Base-by-base conservation (phyloP, 2,888 invertebrate genomes). In the Blastobasis adustella region DNA sequence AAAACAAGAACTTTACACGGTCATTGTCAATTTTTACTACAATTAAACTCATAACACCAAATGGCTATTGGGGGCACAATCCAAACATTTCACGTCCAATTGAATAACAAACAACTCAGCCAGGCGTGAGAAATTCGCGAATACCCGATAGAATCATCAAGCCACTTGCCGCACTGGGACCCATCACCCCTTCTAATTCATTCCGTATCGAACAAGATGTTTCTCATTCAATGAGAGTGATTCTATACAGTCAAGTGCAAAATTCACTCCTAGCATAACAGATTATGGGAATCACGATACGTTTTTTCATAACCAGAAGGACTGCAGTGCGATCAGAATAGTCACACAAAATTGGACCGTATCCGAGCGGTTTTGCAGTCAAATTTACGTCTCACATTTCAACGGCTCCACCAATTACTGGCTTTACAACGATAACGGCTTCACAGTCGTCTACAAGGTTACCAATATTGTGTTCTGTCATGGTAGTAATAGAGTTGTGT, bases 251-350 rank as follows among this genome's bases (percentile, higher is more conserved):
- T 83, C 86, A 84, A 87, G 86, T 84, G 85, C 81, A 79, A 75
- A 83, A 85, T 81, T 83, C 79, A 72, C 75, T 81, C 71, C 71
- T 73, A 67, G 67, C 72, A 69, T 76, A 74, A 78, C 79, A 79
- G 84, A 85, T 86, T 85, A 86, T 83, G 81, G 69, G 84, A 87
- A 86, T 88, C 85, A 86, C 83, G 81, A 76, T 76, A 23, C 23
- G 23, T 23, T 23, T 23, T 23, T 23, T 23, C 23, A 23, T 23
- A 23, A 23, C 23, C 23, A 23, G 23, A 50, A 42, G 36, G n/a
- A 43, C 42, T 50, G 39, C 36, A 37, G 9, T 9, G 10, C 9
- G 10, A 8, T 10, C 9, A 6, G 44, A 10, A 44, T 10, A 44
- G 3, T 44, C 23, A 23, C 23, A 2, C 23, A 23, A 23, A 23